Conservation (phyloP, 2,888 invertebrate species). For the Archaeoteleia sp. region DNA sequence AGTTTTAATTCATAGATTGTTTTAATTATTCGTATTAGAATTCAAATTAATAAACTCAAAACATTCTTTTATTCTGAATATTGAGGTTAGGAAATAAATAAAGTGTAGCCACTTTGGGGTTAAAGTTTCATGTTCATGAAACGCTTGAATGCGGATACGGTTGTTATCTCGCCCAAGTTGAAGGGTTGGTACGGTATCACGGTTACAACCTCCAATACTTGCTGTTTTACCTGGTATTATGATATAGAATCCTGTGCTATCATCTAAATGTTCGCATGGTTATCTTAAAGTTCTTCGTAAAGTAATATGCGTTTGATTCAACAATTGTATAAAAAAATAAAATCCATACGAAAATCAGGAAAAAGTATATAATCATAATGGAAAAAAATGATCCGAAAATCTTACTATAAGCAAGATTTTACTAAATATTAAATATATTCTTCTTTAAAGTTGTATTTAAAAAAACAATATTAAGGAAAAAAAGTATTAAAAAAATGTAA, state of each 20-base stretch:
- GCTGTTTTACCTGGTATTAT: conserved; percentile 23
- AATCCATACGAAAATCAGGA: too few relatives aligned
- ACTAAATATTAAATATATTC: too few relatives aligned
- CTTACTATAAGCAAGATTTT: too few relatives aligned
- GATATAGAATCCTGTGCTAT: conserved; percentile 20
- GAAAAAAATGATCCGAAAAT: too few relatives aligned
- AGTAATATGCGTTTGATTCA: too few relatives aligned
- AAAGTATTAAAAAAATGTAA: too few relatives aligned
- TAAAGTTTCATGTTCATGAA: conserved; percentile 36
- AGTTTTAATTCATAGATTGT: too few relatives aligned
- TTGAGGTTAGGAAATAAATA: conserved; percentile 43
- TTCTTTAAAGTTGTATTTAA: too few relatives aligned
- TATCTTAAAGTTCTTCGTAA: too few relatives aligned
- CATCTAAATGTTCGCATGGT: conserved; percentile 14
- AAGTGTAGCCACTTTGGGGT: conserved; percentile 31
- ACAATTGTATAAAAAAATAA: too few relatives aligned
- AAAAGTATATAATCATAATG: too few relatives aligned
- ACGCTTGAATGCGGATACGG: conserved; percentile 25
- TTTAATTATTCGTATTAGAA: conserved; percentile 13
- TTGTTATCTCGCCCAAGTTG: conserved; percentile 57
- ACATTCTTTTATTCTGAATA: conserved; percentile 29
- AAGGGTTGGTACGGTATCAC: conserved; percentile 54
- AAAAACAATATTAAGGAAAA: too few relatives aligned
- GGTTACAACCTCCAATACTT: conserved; percentile 43
- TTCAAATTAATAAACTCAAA: conserved; percentile 19